phyloP scores from a whole-genome alignment of 2,797 vertebrate genomes.

The Galagoides demidoff region DNA sequence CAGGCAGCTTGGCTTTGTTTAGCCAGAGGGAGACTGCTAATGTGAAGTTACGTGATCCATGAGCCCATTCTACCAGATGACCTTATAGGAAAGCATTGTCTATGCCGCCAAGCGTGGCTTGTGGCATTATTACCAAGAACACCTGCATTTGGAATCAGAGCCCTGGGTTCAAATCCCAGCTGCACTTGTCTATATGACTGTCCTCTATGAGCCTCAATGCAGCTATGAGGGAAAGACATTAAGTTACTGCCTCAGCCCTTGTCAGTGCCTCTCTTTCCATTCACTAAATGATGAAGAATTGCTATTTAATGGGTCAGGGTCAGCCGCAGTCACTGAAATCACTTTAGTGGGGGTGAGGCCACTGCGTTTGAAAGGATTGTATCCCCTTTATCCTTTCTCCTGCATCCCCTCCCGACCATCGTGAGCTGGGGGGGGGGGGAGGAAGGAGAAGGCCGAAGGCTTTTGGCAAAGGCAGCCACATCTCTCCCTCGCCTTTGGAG shows the following conservation, averaged over 20 bases:
- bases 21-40: background rate
- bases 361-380: background rate
- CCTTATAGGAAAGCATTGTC: accelerated
- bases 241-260: background rate
- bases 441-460: background rate
- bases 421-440: background rate
- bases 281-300: background rate
- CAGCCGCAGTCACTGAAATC: background rate
- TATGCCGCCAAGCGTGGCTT: accelerated
- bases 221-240: background rate
- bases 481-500: background rate
- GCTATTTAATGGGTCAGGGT: background rate
- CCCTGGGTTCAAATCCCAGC: background rate
- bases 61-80: accelerated
- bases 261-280: no score
- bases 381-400: no score
- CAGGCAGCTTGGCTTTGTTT: background rate
- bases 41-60: background rate
- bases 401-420: no score
- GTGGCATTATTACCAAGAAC: background rate
- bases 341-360: background rate
- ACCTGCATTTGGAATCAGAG: background rate
- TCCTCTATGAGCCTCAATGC: background rate
- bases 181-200: background rate
- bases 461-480: background rate